Conservation (phyloP, 2,888 invertebrate genomes). For the Pemphredon lugubris region DNA sequence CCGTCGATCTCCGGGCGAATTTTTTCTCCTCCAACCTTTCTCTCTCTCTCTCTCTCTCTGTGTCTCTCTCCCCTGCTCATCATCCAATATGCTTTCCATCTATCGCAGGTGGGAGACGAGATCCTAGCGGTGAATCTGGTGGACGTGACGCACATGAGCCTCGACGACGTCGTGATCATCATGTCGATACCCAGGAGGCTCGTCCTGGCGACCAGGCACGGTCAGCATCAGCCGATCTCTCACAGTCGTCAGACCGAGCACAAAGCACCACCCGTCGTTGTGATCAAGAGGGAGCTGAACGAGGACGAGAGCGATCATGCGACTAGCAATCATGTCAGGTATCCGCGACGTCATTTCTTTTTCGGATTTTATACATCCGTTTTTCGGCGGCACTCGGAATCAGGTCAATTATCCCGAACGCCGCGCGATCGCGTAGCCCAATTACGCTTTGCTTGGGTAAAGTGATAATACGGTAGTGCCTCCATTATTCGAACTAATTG, state of each 20-base stretch:
- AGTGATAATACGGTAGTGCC: too few species aligned
- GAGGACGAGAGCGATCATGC: constrained; percentile 88
- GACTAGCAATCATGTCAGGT: constrained; percentile 80
- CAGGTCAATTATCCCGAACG: too few species aligned
- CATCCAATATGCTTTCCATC: constrained; percentile 17
- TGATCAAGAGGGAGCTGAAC: constrained; percentile 92
- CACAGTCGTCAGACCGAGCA: constrained; percentile 83
- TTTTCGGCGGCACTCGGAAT: too few species aligned
- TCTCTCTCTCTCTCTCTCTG: neutral
- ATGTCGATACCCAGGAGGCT: constrained; percentile 99
- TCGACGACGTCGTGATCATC: constrained; percentile 99
- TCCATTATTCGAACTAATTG: too few species aligned
- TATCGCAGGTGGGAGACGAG: constrained; percentile 96
- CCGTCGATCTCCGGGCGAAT: neutral
- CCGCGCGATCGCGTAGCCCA: too few species aligned
- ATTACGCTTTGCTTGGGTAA: too few species aligned
- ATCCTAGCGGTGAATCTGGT: constrained; percentile 99
- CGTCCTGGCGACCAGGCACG: constrained; percentile 94
- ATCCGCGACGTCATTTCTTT: constrained; percentile 31
- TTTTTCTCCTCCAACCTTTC: constrained; percentile 5
- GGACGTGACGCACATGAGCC: constrained; percentile 97
- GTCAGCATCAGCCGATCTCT: constrained; percentile 77
- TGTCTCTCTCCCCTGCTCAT: too few species aligned
- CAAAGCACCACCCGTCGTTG: constrained; percentile 95
- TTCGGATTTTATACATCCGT: too few species aligned